Conservation (phyloP, 2,888 invertebrate species). For the Microctonus hyperodae region DNA sequence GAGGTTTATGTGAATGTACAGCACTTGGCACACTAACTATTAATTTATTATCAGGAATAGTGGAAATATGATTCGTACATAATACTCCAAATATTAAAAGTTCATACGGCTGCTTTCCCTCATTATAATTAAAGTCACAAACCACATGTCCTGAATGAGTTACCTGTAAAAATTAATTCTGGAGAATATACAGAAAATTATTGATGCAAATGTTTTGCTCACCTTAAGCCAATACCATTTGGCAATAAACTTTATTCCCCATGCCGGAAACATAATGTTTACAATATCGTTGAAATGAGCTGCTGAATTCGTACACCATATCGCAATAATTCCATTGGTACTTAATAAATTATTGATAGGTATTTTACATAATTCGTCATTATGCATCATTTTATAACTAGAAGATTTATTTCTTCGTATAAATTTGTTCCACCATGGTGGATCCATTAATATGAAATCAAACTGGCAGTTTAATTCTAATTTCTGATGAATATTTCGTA, state of each 20-base stretch:
- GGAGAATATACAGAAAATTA: neutral
- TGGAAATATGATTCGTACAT: conserved; percentile 51
- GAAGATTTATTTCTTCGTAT: conserved; percentile 20
- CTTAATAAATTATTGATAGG: conserved; percentile 73
- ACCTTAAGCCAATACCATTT: conserved; percentile 93
- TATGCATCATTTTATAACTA: conserved; percentile 83
- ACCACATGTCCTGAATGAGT: conserved; percentile 74
- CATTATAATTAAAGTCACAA: conserved; percentile 71
- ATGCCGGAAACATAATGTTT: conserved; percentile 77
- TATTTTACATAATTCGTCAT: conserved; percentile 75
- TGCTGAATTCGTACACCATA: conserved; percentile 93
- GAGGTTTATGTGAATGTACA: conserved; percentile 95
- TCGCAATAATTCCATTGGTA: conserved; percentile 73
- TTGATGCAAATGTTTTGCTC: conserved; percentile 34
- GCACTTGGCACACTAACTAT: conserved; percentile 88
- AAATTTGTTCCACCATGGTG: conserved; percentile 92
- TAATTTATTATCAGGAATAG: conserved; percentile 66
- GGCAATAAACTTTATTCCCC: conserved; percentile 76
- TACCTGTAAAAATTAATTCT: conserved; percentile 63
- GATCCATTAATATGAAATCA: conserved; percentile 89
- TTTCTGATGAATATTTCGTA: conserved; percentile 68
- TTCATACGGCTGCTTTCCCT: conserved; percentile 90
- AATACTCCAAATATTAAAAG: conserved; percentile 72
- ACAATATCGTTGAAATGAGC: conserved; percentile 74
- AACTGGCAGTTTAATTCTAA: conserved; percentile 67